These are phyloP conservation scores for Scaptomyza flava DNA, from an alignment of 2,888 invertebrate genomes.

Conservation along the genomic window DNA sequence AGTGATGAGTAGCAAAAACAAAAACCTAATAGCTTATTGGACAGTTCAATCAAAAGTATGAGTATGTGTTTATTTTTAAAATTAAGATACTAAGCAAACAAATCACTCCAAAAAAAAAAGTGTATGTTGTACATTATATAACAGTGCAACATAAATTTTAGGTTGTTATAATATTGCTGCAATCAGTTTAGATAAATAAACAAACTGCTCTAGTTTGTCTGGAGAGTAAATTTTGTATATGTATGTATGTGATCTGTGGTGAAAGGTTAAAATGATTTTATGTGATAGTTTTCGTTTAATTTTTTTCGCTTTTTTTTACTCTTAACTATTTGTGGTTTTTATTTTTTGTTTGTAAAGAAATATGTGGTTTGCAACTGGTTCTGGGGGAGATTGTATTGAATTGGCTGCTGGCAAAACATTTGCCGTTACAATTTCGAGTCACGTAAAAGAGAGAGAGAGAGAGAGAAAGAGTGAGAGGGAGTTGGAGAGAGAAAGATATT, in stretches of 20 bases:
- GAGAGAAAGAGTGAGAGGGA: not conserved
- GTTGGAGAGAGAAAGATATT: conserved; percentile 43
- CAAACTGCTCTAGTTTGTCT: conserved; percentile 29
- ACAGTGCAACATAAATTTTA: not conserved
- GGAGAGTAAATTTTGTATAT: not conserved
- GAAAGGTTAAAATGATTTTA: conserved; percentile 68
- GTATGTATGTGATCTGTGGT: conserved; percentile 47
- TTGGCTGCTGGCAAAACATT: conserved; percentile 50
- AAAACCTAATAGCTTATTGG: conserved; percentile 8
- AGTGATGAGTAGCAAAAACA: conserved; percentile 8
- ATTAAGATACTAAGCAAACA: conserved; percentile 21
- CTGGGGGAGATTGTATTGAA: conserved; percentile 42
- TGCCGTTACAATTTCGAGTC: conserved; percentile 45
- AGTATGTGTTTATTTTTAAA: conserved; percentile 10
- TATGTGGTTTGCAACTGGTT: conserved; percentile 64
- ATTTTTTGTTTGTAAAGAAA: conserved; percentile 9
- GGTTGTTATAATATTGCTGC: conserved; percentile 1
- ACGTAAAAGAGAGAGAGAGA: conserved; percentile 33
- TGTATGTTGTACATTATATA: conserved; percentile 7
- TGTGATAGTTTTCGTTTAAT: conserved; percentile 29
- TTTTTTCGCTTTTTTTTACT: not conserved
- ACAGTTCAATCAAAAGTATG: conserved; percentile 51
- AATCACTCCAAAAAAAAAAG: not conserved
- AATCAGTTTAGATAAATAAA: conserved; percentile 9
- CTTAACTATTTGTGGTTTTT: conserved; percentile 11